Conservation (phyloP, 37 sponge, comb jelly and placozoan genomes). For the Haliclona indistincta region DNA sequence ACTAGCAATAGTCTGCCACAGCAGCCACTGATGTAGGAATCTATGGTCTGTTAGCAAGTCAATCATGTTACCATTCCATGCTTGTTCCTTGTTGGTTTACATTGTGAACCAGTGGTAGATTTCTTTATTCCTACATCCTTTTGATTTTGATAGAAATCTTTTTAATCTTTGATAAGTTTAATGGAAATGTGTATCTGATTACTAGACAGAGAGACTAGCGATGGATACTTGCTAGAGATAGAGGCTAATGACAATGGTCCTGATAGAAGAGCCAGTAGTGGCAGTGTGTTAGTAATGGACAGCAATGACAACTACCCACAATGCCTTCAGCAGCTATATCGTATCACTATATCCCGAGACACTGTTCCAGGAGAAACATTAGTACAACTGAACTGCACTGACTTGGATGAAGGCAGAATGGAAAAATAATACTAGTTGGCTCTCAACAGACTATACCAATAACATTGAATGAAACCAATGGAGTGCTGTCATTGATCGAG, state of each 20-base stretch:
- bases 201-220: constrained; percentile 1
- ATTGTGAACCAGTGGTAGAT: too few species aligned
- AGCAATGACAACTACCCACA: constrained; percentile 12
- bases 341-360: not conserved
- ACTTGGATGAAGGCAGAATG: not conserved
- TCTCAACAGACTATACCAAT: not conserved
- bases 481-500: not conserved
- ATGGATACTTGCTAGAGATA: not conserved
- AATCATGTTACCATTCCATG: too few species aligned
- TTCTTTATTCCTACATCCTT: too few species aligned
- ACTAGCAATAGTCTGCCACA: too few species aligned
- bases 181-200: not conserved
- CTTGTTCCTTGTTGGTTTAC: too few species aligned
- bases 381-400: not conserved
- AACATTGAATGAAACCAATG: not conserved
- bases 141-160: too few species aligned
- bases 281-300: not conserved
- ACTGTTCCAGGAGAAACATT: not conserved
- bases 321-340: not conserved
- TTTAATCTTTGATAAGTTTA: not conserved
- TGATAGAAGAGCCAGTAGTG: not conserved
- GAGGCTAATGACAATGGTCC: not conserved
- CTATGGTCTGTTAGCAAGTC: too few species aligned
- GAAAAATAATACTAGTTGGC: not conserved
- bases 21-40: too few species aligned